Base-by-base conservation (phyloP, 2,113 vertebrate species). In the Caranx ignobilis region DNA sequence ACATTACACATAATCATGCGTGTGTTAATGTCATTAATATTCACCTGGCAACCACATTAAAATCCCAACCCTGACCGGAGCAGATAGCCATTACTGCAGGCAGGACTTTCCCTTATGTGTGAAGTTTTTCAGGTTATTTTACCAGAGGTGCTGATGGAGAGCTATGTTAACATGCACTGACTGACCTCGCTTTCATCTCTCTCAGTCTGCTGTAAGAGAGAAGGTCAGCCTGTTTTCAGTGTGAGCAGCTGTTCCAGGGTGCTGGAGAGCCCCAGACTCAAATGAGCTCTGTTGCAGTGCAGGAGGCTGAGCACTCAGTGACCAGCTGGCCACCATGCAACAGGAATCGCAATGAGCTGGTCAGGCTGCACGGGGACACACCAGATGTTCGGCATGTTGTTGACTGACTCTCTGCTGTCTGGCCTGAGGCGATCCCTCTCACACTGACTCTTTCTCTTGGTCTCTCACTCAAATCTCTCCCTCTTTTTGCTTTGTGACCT, bases 371-470 rank as follows among this genome's bases (percentile, higher is more conserved):
- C 59, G 63, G 55, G 75, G 66, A 52, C 63, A 18, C 60, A 69
- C 39, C 79, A 87, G 68, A 87, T 80, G 84, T 82, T 86, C 70
- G 19, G 52, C 59, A 34, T 72, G 62, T 52, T 62, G 68, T 55
- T 47, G 55, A 54, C 60, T 31, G 67, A 64, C 37, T 65, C 21
- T 55, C 9, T 39, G 21, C 47, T 82, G 62, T 69, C 55, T 68
- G n/a, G 45, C 79, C 64, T 78, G 21, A 9, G 76, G 71, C 73
- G 35, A 34, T 35, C 21, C 32, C 50, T 11, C 12, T 1, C 52
- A 11, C 3, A 3, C 15, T 4, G 15, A 35, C 26, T 43, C n/a
- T 54, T 13, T 63, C 57, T 34, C n/a, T 54, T 2, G 1, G 10
- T n/a, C 26, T 62, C 48, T 26, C 26, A 21, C 72, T 43, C 35